phyloP scores from a whole-genome alignment of 2,888 invertebrate species.

The Thumatha senex region DNA sequence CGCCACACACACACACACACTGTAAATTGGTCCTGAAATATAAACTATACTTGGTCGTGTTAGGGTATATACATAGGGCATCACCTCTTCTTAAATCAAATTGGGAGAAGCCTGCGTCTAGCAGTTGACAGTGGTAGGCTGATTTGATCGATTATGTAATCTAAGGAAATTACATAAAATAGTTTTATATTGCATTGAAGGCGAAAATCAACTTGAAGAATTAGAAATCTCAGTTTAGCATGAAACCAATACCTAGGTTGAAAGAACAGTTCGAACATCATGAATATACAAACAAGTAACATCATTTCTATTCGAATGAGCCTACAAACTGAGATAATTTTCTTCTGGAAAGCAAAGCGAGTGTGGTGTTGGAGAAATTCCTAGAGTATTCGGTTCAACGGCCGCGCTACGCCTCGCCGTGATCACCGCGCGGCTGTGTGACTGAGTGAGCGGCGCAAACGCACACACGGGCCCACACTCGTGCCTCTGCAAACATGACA shows the following conservation, averaged over 20 bases:
- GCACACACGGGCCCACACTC: constrained; percentile 63
- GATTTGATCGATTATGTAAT: too few species aligned
- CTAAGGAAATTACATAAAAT: too few species aligned
- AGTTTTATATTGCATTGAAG: not conserved
- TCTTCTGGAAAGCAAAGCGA: constrained; percentile 67
- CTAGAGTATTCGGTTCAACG: constrained; percentile 81
- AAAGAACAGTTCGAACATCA: constrained; percentile 2
- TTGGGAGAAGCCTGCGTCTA: too few species aligned
- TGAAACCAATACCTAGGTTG: too few species aligned
- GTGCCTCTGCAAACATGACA: constrained; percentile 75
- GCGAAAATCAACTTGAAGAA: not conserved
- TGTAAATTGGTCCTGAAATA: not conserved
- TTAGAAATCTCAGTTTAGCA: too few species aligned
- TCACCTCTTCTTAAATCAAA: too few species aligned
- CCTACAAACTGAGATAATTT: constrained; percentile 60
- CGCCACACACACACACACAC: not conserved
- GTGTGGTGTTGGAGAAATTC: constrained; percentile 77
- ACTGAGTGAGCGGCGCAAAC: constrained; percentile 62
- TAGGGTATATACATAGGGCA: too few species aligned
- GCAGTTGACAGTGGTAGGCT: too few species aligned
- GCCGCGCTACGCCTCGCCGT: constrained; percentile 73
- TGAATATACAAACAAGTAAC: constrained; percentile 2
- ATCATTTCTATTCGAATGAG: constrained; percentile 30
- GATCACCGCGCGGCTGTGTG: constrained; percentile 63
- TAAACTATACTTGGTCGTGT: too few species aligned